These are phyloP conservation scores for Urocynchramus pylzowi DNA, from an alignment of 2,113 vertebrate species.

Conservation along the genomic window DNA sequence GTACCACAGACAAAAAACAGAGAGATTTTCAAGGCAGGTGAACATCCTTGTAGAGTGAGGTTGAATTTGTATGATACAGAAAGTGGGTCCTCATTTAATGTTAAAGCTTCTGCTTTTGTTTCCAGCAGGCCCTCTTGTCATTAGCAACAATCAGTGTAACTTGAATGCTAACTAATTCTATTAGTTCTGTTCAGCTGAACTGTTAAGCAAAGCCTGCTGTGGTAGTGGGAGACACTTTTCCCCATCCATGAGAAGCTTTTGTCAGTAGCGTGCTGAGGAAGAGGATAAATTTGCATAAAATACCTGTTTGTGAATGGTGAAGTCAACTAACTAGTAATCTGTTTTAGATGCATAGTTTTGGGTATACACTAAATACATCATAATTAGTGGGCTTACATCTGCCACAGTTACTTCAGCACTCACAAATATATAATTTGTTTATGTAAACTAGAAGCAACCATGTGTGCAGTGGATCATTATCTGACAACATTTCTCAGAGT, in stretches of 20 bases:
- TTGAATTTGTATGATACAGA: neutral
- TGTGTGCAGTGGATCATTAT: constrained; percentile 31
- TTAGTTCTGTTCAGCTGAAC: constrained; percentile 49
- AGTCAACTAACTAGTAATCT: constrained; percentile 44
- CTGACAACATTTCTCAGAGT: neutral
- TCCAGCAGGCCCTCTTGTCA: neutral
- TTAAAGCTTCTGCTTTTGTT: neutral
- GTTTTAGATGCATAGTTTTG: constrained; percentile 37
- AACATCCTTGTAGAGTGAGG: neutral
- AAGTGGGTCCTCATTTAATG: neutral
- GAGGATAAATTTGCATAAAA: neutral
- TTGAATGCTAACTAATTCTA: constrained; percentile 28
- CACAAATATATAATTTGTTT: constrained; percentile 46
- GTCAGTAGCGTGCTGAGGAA: neutral
- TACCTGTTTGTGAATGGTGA: constrained; percentile 34
- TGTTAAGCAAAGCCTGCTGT: constrained; percentile 24
- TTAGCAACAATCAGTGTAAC: constrained; percentile 29
- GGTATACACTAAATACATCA: neutral
- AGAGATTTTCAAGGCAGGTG: neutral
- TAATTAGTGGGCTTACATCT: constrained; percentile 55
- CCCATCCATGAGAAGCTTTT: neutral
- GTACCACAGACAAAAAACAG: neutral
- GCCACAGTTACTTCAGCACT: constrained; percentile 1
- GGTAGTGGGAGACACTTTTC: neutral
- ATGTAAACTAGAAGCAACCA: constrained; percentile 38